Evolutionary conservation across 2,888 invertebrate species (phyloP).

Genomic region (Strigamia crassipes): DNA sequence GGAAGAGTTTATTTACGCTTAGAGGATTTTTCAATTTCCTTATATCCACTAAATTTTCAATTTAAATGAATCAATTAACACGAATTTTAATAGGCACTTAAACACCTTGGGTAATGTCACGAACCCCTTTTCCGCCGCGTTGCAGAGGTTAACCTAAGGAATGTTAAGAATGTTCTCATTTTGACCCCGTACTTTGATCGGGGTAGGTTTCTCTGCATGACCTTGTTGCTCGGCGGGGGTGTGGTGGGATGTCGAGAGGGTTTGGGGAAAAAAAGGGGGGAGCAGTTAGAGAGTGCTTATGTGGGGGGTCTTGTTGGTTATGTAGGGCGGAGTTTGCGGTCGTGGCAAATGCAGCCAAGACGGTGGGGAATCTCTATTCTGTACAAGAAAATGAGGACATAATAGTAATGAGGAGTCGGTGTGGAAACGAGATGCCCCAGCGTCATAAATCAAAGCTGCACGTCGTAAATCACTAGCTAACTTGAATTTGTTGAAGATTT

Average conservation of each 20-base stretch:
- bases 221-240: conserved; percentile 24
- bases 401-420: conserved; percentile 35
- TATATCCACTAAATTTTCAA: no score
- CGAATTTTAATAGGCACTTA: no score
- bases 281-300: neutral
- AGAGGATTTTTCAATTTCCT: no score
- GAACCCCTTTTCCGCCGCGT: neutral
- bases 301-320: conserved; percentile 37
- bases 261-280: neutral
- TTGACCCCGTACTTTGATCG: neutral
- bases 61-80: no score
- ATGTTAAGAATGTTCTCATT: conserved; percentile 7
- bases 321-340: conserved; percentile 34
- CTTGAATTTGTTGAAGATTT: conserved; percentile 21
- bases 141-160: neutral
- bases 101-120: neutral
- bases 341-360: conserved; percentile 34
- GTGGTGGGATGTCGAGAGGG: neutral
- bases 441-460: conserved; percentile 20
- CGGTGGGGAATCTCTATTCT: conserved; percentile 32
- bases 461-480: conserved; percentile 7
- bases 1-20: no score
- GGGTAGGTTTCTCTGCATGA: conserved; percentile 7
- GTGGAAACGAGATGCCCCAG: conserved; percentile 21
- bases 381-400: conserved; percentile 21